phyloP scores from a whole-genome alignment of 2,113 vertebrate genomes.

The Corythornis vintsioides region DNA sequence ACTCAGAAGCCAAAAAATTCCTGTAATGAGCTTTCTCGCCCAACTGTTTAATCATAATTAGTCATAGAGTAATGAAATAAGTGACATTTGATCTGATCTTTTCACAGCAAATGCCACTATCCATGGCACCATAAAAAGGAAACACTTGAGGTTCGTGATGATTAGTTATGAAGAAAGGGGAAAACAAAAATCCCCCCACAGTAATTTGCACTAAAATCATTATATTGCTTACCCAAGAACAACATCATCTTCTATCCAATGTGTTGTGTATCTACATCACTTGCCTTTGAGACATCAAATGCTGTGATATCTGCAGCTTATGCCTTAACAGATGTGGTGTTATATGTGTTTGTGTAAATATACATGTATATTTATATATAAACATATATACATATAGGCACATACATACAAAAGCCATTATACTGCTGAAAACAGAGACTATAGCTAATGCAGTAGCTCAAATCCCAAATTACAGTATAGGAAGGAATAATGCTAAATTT shows the following conservation, averaged over 20 bases:
- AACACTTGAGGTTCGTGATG: background rate
- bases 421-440: background rate
- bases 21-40: conserved; percentile 6
- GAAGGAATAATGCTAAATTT: background rate
- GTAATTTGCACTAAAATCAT: background rate
- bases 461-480: background rate
- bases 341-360: background rate
- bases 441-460: background rate
- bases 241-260: background rate
- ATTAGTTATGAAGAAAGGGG: background rate
- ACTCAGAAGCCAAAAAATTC: background rate
- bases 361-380: background rate
- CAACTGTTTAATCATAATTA: conserved; percentile 49
- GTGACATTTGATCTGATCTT: conserved; percentile 51
- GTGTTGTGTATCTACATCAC: background rate
- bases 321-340: background rate
- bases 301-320: background rate
- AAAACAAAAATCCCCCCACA: background rate
- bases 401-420: background rate
- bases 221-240: background rate
- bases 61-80: conserved; percentile 56
- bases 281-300: background rate
- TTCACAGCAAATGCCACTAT: conserved; percentile 26
- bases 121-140: background rate
- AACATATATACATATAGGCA: rapidly evolving